Base-by-base conservation (phyloP, 1,140 invertebrate genomes). In the Saccostrea glomerata region DNA sequence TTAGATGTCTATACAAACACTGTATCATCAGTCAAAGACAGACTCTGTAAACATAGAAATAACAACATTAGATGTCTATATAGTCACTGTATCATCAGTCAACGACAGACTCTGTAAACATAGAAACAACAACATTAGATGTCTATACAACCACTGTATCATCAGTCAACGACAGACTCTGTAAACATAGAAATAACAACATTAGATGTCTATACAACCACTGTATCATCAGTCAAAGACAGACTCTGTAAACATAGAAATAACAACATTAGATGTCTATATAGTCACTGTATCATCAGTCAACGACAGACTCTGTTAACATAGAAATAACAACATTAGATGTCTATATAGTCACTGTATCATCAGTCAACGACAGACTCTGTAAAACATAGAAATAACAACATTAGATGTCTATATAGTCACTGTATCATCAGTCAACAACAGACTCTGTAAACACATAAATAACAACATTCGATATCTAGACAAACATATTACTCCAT, bases 11-110 rank as follows among this genome's bases (percentile, higher is more conserved):
- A 98, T 95, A n/a, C n/a, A n/a, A n/a, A n/a, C n/a, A n/a, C n/a
- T n/a, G n/a, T n/a, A n/a, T n/a, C n/a, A n/a, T 98, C 97, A 60
- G 97, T 98, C 83, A 98, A 96, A 77, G 97, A 97, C 95, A 98
- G 96, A 95, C 97, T 97, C 97, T 98, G 96, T 96, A 93, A 95
- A 83, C 89, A 73, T 36, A 36, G 30, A 36, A 36, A 36, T 36
- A 36, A 2, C 1, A 36, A 2, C 30, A 36, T 36, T 36, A 36
- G 30, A 36, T 36, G 30, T 36, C 2, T 36, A 36, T 2, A 36
- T 2, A 36, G 2, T 1, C 30, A 36, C 97, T 63, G 97, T 98
- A 94, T 98, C 97, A 93, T 98, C 97, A 60, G 97, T 98, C 82
- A 98, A 96, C 73, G 97, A 97, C 95, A 98, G 96, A 95, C 97